These are phyloP conservation scores for Hippocampus zosterae DNA, from an alignment of 2,113 vertebrate genomes.

Conservation along the genomic window DNA sequence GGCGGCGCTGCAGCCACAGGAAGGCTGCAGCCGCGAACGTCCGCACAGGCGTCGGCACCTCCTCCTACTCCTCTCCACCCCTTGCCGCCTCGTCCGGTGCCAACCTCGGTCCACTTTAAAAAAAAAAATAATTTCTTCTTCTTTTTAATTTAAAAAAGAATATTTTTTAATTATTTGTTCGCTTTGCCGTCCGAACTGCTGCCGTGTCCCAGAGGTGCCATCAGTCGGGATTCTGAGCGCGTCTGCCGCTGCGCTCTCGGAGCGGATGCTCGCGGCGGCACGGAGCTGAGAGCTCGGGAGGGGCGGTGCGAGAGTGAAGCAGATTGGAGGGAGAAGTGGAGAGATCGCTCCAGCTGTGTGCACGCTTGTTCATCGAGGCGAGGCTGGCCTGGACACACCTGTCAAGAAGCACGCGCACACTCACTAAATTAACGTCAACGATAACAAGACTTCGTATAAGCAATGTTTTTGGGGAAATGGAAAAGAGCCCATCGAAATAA, in stretches of 20 bases:
- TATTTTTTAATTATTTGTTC: not conserved
- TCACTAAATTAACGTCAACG: not conserved
- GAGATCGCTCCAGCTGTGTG: conserved; percentile 5
- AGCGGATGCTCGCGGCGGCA: conserved; percentile 5
- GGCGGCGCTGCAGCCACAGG: not conserved
- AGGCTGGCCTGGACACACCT: not conserved
- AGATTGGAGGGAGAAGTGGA: conserved; percentile 1
- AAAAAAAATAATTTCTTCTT: too few relatives aligned
- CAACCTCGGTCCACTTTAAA: not conserved
- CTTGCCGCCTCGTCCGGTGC: not conserved
- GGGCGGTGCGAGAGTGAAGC: conserved; percentile 3
- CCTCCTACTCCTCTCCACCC: not conserved
- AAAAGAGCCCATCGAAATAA: not conserved
- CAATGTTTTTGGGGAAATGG: not conserved
- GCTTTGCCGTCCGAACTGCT: not conserved
- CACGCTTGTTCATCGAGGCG: not conserved
- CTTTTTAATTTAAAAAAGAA: too few relatives aligned
- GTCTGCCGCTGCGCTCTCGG: conserved; percentile 1
- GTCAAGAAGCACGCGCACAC: not conserved
- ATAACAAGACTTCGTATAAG: not conserved
- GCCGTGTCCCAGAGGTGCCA: not conserved
- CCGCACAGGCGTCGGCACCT: not conserved
- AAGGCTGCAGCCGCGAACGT: not conserved
- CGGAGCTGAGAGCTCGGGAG: conserved; percentile 5
- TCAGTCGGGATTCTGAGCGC: not conserved